phyloP scores from a whole-genome alignment of 2,797 vertebrate species.

The Chaetophractus vellerosus region DNA sequence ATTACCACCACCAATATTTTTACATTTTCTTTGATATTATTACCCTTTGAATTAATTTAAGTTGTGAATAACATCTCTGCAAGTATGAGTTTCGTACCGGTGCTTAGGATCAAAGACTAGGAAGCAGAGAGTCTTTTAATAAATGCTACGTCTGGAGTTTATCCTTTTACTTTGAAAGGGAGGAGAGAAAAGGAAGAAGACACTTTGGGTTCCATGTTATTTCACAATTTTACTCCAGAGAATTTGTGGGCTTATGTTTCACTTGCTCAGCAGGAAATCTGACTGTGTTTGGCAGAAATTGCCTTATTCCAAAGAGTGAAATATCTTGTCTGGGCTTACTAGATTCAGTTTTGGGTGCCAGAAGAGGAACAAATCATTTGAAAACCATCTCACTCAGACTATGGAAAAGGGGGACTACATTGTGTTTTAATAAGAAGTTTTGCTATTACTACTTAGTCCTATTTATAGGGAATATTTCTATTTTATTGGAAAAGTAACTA shows the following conservation, averaged over 20 bases:
- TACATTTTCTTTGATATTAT: neutral
- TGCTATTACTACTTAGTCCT: neutral
- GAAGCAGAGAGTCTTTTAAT: neutral
- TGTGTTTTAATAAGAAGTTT: neutral
- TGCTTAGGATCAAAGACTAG: slow-evolving; percentile 20
- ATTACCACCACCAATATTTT: neutral
- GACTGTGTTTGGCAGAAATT: neutral
- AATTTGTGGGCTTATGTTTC: neutral
- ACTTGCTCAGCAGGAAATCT: neutral
- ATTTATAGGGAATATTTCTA: neutral
- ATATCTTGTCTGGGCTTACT: neutral
- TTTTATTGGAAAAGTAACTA: neutral
- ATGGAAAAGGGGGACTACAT: neutral
- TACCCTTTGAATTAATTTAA: neutral
- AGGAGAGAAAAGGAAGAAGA: neutral
- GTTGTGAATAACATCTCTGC: neutral
- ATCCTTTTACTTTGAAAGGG: neutral
- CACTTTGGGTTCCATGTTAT: neutral
- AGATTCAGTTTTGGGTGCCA: neutral
- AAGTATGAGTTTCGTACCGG: neutral
- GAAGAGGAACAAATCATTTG: neutral
- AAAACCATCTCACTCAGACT: neutral
- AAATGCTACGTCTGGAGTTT: neutral
- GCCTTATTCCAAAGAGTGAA: neutral
- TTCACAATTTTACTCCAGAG: neutral